A percentile compares a stretch with the other conserved stretches of the same genome.
These are phyloP conservation scores for Lumbricus terrestris DNA, from an alignment of 2,888 invertebrate genomes.

Conservation along the genomic window DNA sequence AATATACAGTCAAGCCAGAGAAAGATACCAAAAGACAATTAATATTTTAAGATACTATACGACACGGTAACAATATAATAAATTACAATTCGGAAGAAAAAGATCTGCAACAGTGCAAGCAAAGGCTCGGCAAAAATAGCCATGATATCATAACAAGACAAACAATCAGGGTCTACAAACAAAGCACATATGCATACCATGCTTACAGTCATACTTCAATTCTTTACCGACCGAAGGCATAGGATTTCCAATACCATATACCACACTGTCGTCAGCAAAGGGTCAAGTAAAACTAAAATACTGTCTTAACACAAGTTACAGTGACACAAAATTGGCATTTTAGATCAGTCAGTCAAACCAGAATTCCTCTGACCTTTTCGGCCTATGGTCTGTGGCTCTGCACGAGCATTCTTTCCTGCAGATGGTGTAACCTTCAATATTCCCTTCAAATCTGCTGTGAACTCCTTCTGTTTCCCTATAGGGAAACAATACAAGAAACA, in stretches of 20 bases:
- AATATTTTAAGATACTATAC: background rate
- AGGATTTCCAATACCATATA: too few species aligned
- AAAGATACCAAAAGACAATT: background rate
- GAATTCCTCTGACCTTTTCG: background rate
- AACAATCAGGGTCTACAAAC: background rate
- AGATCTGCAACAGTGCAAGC: background rate
- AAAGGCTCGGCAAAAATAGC: background rate
- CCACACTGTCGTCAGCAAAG: too few species aligned
- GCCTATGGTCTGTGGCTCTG: background rate
- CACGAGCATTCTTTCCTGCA: background rate
- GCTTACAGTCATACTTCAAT: background rate
- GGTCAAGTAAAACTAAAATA: background rate
- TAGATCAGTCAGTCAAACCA: background rate
- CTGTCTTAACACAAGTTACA: background rate
- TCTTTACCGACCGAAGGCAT: too few species aligned
- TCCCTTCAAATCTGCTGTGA: constrained; percentile 3
- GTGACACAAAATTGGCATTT: too few species aligned
- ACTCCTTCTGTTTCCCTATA: background rate
- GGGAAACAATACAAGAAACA: background rate
- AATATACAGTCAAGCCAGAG: background rate
- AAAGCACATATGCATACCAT: background rate
- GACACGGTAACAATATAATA: background rate
- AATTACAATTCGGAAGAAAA: background rate
- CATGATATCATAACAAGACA: background rate
- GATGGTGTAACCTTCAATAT: constrained; percentile 3